Conservation (phyloP, 2,797 vertebrate genomes). For the Aeoliscus strigatus region DNA sequence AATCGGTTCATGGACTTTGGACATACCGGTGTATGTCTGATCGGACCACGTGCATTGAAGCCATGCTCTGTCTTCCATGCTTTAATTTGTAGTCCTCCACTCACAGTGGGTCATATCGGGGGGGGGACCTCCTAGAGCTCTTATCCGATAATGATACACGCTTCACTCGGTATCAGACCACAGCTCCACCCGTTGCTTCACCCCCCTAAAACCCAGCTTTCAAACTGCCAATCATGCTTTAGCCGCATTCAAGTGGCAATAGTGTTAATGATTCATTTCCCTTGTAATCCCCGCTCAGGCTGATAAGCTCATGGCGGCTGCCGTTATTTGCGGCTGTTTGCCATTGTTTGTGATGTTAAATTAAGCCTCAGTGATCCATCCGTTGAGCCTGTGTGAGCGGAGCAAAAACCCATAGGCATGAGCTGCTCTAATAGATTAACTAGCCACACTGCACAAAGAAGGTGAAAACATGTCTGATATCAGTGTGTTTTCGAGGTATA, state of each 20-base stretch:
- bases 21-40: conserved; percentile 30
- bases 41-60: conserved; percentile 14
- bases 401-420: conserved; percentile 51
- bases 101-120: conserved; percentile 56
- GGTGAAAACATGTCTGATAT: conserved; percentile 42
- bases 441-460: conserved; percentile 46
- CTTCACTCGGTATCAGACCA: conserved; percentile 53
- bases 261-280: conserved; percentile 77
- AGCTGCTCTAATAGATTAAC: conserved; percentile 63
- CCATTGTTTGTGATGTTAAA: conserved; percentile 76
- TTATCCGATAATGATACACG: conserved; percentile 65
- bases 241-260: conserved; percentile 70
- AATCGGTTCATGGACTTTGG: conserved; percentile 37
- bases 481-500: conserved; percentile 7
- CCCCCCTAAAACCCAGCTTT: conserved; percentile 46
- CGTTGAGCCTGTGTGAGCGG: conserved; percentile 56
- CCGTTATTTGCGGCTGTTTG: conserved; percentile 67
- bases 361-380: conserved; percentile 67
- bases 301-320: conserved; percentile 71
- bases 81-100: conserved; percentile 35
- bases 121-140: conserved; percentile 42
- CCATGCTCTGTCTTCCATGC: conserved; percentile 24
- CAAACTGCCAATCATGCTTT: conserved; percentile 73
- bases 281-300: conserved; percentile 72
- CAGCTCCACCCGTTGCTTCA: conserved; percentile 47